phyloP scores from a whole-genome alignment of 2,113 vertebrate genomes.

The Columba janthina region DNA sequence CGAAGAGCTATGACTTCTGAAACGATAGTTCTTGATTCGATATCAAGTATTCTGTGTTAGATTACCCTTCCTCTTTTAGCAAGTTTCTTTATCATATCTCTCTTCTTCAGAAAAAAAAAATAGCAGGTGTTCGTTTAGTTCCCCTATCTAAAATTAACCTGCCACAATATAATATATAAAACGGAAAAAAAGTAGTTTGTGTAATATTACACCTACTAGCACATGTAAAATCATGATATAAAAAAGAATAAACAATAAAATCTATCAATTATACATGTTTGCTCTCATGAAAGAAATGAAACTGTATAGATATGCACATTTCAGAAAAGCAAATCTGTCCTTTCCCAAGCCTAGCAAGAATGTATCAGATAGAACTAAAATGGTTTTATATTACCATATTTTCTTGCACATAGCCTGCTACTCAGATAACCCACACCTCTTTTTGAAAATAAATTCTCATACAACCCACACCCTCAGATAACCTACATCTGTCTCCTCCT shows the following conservation, averaged over 20 bases:
- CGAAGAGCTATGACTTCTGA: background rate
- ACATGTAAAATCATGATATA: background rate
- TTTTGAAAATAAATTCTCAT: conserved; percentile 32
- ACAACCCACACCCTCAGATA: conserved; percentile 16
- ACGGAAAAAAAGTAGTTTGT: background rate
- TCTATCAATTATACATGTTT: background rate
- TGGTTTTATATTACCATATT: conserved; percentile 22
- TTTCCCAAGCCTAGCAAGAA: background rate
- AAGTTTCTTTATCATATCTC: background rate
- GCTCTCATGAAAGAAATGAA: background rate
- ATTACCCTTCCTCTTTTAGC: background rate
- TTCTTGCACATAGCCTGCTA: background rate
- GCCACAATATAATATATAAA: background rate
- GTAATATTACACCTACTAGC: background rate
- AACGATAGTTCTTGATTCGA: background rate
- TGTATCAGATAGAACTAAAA: conserved; percentile 34
- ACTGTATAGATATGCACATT: background rate
- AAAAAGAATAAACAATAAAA: background rate
- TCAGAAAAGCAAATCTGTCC: conserved; percentile 4
- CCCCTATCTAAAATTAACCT: background rate
- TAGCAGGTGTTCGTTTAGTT: background rate
- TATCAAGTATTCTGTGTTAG: background rate
- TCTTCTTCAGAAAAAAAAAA: background rate
- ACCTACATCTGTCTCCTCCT: conserved; percentile 1
- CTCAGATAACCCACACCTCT: conserved; percentile 26